phyloP scores from a whole-genome alignment of 2,888 invertebrate genomes.

The Cabera pusaria region DNA sequence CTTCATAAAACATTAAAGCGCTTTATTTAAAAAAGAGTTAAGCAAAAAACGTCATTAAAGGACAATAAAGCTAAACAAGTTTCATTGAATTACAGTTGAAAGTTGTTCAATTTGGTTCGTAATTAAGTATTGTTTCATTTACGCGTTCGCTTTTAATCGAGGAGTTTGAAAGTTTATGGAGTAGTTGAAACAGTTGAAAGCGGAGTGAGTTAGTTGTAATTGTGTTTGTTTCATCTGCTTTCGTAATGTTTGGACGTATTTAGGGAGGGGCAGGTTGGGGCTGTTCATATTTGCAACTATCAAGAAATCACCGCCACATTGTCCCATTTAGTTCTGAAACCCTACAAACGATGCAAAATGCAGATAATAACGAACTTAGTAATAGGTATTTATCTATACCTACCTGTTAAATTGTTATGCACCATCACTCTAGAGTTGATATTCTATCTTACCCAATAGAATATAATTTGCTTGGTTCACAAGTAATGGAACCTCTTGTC shows the following conservation, averaged over 20 bases:
- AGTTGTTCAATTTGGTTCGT: conserved; percentile 49
- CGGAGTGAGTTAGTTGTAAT: conserved; percentile 52
- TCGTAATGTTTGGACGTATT: conserved; percentile 24
- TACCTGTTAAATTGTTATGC: no score
- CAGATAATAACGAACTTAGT: no score
- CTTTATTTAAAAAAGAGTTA: conserved; percentile 15
- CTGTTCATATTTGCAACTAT: no score
- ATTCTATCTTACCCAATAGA: no score
- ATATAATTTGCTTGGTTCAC: no score
- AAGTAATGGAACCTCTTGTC: no score
- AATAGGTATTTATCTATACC: no score
- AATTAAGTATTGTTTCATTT: conserved; percentile 68
- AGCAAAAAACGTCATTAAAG: conserved; percentile 30
- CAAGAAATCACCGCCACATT: no score
- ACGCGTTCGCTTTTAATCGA: conserved; percentile 63
- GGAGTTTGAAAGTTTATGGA: conserved; percentile 52
- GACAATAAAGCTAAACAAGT: conserved; percentile 37
- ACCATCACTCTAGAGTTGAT: no score
- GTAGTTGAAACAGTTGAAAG: conserved; percentile 23
- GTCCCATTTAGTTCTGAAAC: no score
- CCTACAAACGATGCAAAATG: no score
- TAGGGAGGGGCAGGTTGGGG: conserved; percentile 2
- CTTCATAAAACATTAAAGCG: no score
- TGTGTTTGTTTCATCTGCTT: conserved; percentile 39
- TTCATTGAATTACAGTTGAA: conserved; percentile 50